Base-by-base conservation (phyloP, 2,888 invertebrate species). In the Linhomoeus sp. region DNA sequence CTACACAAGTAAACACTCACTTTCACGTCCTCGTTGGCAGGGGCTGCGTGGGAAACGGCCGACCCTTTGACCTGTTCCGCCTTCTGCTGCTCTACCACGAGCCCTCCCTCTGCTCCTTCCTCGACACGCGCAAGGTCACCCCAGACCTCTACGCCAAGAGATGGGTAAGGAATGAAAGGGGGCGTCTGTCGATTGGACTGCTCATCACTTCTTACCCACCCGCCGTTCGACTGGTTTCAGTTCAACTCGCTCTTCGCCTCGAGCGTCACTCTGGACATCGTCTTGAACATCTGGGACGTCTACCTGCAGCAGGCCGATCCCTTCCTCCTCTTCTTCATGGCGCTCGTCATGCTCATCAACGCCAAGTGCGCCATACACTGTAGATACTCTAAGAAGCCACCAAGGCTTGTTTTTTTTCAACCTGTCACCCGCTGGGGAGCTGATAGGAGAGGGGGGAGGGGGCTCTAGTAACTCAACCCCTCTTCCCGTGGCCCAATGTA, bases 301-400 rank as follows among this genome's bases (percentile, higher is more conserved):
- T 90, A 90, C 66, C 84, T 94, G 64, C 88, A 88, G 69, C 80
- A 84, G 65, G 79, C 82, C 22, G 92, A 97, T 72, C 87, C 88
- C 14, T 97, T 94, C 71, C 80, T 90, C 54, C 77, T 90, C 61
- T 86, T 94, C 69, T 94, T 90, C 63, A 74, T 97, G 50, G 81
- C 85, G 15, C 73, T 97, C 39, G 90, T 92, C 46, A 86, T 97
- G 73, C 75, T 94, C 23, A 78, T 94, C 46, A 94, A 94, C 74
- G 84, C 86, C 12, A 78, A 75, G 74, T 76, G 62, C 64, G 51
- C 52, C 3, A 12, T 29, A 5, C 5, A 29, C 29, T n/a, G n/a
- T n/a, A n/a, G n/a, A n/a, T n/a, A n/a, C n/a, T n/a, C n/a, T n/a
- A n/a, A n/a, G n/a, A n/a, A n/a, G n/a, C n/a, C n/a, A n/a, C n/a